A percentile compares a stretch with the other conserved stretches of the same genome.
Evolutionary conservation across 2,888 invertebrate species (phyloP).

Genomic region (Lathronympha strigana): DNA sequence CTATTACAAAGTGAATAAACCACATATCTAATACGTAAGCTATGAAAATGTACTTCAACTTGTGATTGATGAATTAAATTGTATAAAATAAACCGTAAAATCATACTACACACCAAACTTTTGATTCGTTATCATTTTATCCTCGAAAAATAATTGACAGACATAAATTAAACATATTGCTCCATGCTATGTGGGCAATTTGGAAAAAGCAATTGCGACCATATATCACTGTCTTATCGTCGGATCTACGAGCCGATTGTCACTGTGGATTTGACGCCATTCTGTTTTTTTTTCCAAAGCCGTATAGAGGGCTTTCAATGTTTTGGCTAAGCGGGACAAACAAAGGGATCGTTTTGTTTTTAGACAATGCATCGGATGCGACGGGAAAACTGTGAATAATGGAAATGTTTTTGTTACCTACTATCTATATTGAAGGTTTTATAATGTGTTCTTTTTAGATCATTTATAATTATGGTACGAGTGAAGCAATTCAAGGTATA

Average conservation of each 20-base stretch:
- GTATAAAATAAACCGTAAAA: not conserved
- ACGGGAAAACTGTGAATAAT: slow-evolving; percentile 6
- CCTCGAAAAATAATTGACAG: slow-evolving; percentile 62
- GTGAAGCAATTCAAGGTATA: no score
- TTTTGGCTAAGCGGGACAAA: slow-evolving; percentile 36
- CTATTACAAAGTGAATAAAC: no score
- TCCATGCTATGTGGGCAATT: slow-evolving; percentile 66
- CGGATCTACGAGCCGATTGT: slow-evolving; percentile 68
- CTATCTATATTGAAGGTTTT: no score
- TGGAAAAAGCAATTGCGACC: slow-evolving; percentile 74
- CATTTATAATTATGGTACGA: no score
- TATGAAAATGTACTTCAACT: no score
- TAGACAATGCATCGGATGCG: slow-evolving; percentile 15
- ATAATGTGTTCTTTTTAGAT: no score
- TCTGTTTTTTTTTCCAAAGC: slow-evolving; percentile 42
- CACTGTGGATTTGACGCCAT: slow-evolving; percentile 54
- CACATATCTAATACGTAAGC: no score
- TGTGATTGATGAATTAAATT: not conserved
- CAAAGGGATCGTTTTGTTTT: slow-evolving; percentile 28
- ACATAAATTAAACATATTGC: slow-evolving; percentile 63
- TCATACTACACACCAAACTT: not conserved
- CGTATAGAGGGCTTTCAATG: slow-evolving; percentile 42
- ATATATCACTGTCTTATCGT: slow-evolving; percentile 77
- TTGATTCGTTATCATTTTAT: slow-evolving; percentile 53
- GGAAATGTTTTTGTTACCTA: slow-evolving; percentile 5